Conservation (phyloP, 2,797 vertebrate genomes). For the Lagodon rhomboides region DNA sequence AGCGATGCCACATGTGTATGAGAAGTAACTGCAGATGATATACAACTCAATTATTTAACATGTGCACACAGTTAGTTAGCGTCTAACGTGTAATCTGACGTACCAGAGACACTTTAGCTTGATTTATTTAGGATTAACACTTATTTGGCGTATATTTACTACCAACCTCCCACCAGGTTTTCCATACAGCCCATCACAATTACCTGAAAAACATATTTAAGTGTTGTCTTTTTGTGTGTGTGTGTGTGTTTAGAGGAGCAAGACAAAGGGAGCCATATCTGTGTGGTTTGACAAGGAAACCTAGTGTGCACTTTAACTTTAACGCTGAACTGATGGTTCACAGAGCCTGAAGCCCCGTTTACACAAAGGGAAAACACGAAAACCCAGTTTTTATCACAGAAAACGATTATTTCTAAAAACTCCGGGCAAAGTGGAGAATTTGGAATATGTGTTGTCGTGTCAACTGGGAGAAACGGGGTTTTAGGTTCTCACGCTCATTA, state of each 20-base stretch:
- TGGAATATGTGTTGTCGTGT: no score
- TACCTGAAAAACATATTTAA: slow-evolving; percentile 1
- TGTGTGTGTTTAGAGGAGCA: not conserved
- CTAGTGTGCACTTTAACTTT: not conserved
- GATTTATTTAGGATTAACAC: not conserved
- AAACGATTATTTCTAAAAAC: no score
- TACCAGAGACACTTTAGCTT: slow-evolving; percentile 20
- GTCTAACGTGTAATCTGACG: slow-evolving; percentile 2
- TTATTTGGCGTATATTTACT: not conserved
- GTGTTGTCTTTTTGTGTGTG: not conserved
- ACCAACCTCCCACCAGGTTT: not conserved
- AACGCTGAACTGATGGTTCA: not conserved
- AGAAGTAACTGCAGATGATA: slow-evolving; percentile 43
- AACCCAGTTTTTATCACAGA: no score
- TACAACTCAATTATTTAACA: slow-evolving; percentile 34
- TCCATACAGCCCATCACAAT: not conserved
- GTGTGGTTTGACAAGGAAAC: not conserved
- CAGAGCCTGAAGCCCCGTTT: no score
- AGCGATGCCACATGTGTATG: slow-evolving; percentile 13
- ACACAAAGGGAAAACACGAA: no score
- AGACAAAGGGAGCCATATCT: not conserved
- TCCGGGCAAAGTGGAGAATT: no score
- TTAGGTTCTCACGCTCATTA: no score
- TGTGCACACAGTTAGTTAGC: slow-evolving; percentile 11
- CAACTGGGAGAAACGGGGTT: no score